These are phyloP conservation scores for Phortica magna DNA, from an alignment of 2,888 invertebrate species.

Conservation along the genomic window DNA sequence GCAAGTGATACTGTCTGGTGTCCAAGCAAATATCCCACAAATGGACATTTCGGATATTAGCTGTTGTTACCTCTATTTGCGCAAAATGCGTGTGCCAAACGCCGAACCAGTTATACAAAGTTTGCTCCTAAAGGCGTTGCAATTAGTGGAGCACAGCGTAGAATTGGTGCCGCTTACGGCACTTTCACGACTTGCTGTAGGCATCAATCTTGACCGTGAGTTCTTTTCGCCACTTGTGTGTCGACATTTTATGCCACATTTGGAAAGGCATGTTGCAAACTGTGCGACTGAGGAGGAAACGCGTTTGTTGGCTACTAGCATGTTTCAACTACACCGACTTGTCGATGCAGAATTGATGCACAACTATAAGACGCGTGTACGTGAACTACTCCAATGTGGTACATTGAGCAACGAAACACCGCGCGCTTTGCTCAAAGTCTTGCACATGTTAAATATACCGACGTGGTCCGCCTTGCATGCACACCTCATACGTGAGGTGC, in stretches of 20 bases:
- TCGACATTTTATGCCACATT: constrained; percentile 75
- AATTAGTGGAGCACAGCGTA: constrained; percentile 61
- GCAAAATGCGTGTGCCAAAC: constrained; percentile 77
- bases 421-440: constrained; percentile 69
- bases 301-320: constrained; percentile 78
- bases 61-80: constrained; percentile 78
- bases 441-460: constrained; percentile 78
- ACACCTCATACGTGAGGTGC: constrained; percentile 73
- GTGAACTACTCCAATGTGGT: constrained; percentile 69
- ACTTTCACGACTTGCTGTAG: constrained; percentile 78
- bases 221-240: constrained; percentile 77
- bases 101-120: constrained; percentile 70
- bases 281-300: constrained; percentile 76
- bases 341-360: constrained; percentile 75
- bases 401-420: constrained; percentile 61
- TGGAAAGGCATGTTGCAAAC: constrained; percentile 70
- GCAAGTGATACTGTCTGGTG: constrained; percentile 50
- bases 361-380: constrained; percentile 75
- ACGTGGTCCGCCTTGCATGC: constrained; percentile 78
- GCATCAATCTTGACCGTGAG: constrained; percentile 75
- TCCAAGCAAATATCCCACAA: constrained; percentile 65
- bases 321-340: constrained; percentile 77
- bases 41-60: constrained; percentile 77
- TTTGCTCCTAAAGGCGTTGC: constrained; percentile 67
- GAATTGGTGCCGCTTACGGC: constrained; percentile 71